phyloP scores from a whole-genome alignment of 2,888 invertebrate genomes.

The Drosophila rellima region DNA sequence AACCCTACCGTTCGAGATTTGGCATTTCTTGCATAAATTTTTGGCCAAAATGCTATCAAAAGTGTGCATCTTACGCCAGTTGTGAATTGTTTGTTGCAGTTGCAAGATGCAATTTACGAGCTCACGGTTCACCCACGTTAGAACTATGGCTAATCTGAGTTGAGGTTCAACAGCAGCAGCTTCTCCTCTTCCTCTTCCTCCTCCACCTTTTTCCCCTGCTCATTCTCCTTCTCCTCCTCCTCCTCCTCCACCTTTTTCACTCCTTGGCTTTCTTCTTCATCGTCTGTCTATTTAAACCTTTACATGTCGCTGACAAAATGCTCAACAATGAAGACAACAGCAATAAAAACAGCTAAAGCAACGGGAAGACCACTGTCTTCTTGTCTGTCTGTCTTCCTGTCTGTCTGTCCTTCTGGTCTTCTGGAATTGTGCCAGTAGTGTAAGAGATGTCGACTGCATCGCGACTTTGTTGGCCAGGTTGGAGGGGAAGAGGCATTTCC shows the following conservation, averaged over 20 bases:
- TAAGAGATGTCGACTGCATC: slow-evolving; percentile 32
- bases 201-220: too few relatives aligned
- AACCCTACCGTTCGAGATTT: slow-evolving; percentile 25
- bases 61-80: slow-evolving; percentile 70
- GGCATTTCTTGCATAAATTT: slow-evolving; percentile 61
- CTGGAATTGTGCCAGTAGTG: slow-evolving; percentile 65
- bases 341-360: slow-evolving; percentile 43
- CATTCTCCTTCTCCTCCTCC: background rate
- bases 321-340: slow-evolving; percentile 67
- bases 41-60: slow-evolving; percentile 61
- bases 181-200: background rate
- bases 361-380: slow-evolving; percentile 38
- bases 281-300: slow-evolving; percentile 73
- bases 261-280: slow-evolving; percentile 20
- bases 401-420: slow-evolving; percentile 17
- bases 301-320: slow-evolving; percentile 75
- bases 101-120: slow-evolving; percentile 41
- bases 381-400: too few relatives aligned
- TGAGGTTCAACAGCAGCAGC: slow-evolving; percentile 17
- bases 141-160: slow-evolving; percentile 38
- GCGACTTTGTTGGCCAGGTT: slow-evolving; percentile 6
- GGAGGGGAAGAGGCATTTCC: slow-evolving; percentile 33
- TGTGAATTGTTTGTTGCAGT: slow-evolving; percentile 55
- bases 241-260: too few relatives aligned
- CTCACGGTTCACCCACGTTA: slow-evolving; percentile 56